Evolutionary conservation across 2,888 invertebrate species (phyloP).

Genomic region (Criorhina ranunculi): DNA sequence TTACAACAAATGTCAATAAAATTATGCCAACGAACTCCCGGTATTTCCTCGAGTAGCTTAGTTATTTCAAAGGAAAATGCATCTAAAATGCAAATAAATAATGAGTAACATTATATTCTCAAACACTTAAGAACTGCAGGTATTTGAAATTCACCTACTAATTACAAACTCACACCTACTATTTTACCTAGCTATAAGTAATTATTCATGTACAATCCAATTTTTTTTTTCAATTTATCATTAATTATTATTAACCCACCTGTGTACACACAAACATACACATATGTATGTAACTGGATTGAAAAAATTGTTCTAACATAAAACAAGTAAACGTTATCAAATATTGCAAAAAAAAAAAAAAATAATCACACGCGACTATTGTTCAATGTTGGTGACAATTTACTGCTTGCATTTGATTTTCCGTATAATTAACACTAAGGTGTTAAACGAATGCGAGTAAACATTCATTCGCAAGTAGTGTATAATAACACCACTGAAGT

Average conservation of each 20-base stretch:
- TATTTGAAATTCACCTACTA: too few relatives aligned
- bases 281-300: constrained; percentile 6
- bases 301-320: constrained; percentile 34
- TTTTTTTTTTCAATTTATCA: not conserved
- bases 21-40: too few relatives aligned
- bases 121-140: too few relatives aligned
- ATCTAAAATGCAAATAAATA: too few relatives aligned
- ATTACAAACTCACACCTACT: constrained; percentile 9
- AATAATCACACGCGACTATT: constrained; percentile 60
- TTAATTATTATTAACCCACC: constrained; percentile 28
- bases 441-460: constrained; percentile 65
- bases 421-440: constrained; percentile 63
- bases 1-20: too few relatives aligned
- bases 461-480: constrained; percentile 38
- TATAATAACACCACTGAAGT: constrained; percentile 32
- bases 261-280: constrained; percentile 16
- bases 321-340: constrained; percentile 47
- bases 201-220: not conserved
- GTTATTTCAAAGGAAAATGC: not conserved
- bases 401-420: constrained; percentile 54
- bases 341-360: constrained; percentile 19
- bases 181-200: not conserved
- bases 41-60: too few relatives aligned
- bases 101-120: too few relatives aligned
- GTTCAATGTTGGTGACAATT: constrained; percentile 57